Base-by-base conservation (phyloP, 2,113 vertebrate species). In the Malurus cyaneus region DNA sequence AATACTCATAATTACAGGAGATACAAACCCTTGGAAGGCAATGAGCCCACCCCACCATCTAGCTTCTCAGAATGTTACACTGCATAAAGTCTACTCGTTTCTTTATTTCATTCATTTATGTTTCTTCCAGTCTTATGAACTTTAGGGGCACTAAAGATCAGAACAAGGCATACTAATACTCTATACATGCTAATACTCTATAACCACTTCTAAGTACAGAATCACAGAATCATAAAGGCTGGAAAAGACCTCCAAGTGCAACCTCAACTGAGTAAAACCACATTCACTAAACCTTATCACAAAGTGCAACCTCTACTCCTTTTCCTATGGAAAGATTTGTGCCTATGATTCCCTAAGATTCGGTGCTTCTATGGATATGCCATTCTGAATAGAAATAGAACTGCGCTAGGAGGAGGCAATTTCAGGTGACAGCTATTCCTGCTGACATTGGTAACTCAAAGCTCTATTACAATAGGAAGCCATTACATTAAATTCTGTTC, bases 81-180 rank as follows among this genome's bases (percentile, higher is more conserved):
- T 12, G 46, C 4, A 24, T 34, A 6, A 69, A n/a, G 24, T 1
- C 4, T 4, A 44, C 1, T 1, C 0, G 47, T 56, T n/a, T 42
- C 50, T 73, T 60, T 28, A 56, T 13, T 80, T 9, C 26, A 50
- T 14, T 71, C 3, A 3, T 12, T 41, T 49, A 47, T 70, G 12
- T 56, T 79, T 70, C 67, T 62, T 86, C 18, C 49, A 54, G 23
- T 13, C 14, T 79, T 47, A 12, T 54, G 21, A 80, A 62, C 16
- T 59, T 70, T 0, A 70, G 10, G 20, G 29, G 16, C 12, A 5
- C 18, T 18, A 39, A 39, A 39, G 44, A 72, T 14, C 20, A 60
- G 34, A 24, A 14, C 23, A 66, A 50, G 9, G 4, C 25, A 54
- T 23, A 32, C 46, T 77, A 67, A 44, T 12, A 36, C 32, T 46